phyloP scores from a whole-genome alignment of 2,888 invertebrate genomes.

The Drosophila mimica region DNA sequence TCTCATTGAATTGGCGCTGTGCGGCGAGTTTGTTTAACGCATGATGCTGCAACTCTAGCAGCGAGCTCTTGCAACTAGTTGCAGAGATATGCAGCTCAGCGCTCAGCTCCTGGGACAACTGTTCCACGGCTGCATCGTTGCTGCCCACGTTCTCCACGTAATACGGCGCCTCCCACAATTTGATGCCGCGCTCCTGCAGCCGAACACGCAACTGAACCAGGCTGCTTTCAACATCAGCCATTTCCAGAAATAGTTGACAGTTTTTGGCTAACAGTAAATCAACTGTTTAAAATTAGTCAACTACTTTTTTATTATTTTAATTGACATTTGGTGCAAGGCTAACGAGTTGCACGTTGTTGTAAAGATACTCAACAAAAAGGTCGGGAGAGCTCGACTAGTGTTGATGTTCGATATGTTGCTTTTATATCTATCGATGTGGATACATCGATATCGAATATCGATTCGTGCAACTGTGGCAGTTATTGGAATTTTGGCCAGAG shows the following conservation, averaged over 20 bases:
- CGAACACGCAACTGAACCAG: slow-evolving; percentile 89
- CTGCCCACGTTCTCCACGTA: slow-evolving; percentile 86
- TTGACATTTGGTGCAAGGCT: background rate
- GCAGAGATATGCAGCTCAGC: slow-evolving; percentile 86
- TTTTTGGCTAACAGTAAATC: background rate
- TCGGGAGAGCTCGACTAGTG: too few species aligned
- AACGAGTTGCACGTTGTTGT: background rate
- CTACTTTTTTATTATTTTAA: background rate
- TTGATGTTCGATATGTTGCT: too few species aligned
- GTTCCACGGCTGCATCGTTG: slow-evolving; percentile 83
- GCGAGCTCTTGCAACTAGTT: slow-evolving; percentile 40
- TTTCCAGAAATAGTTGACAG: background rate
- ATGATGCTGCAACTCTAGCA: slow-evolving; percentile 62
- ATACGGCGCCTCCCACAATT: slow-evolving; percentile 92
- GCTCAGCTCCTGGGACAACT: slow-evolving; percentile 86
- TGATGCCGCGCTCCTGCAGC: slow-evolving; percentile 89
- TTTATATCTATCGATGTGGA: too few species aligned
- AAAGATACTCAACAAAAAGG: background rate
- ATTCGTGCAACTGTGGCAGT: too few species aligned
- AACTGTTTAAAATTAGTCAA: background rate
- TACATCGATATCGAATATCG: too few species aligned
- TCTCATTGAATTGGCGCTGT: slow-evolving; percentile 88
- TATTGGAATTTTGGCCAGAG: too few species aligned
- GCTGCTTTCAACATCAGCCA: slow-evolving; percentile 87
- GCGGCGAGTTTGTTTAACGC: slow-evolving; percentile 90